Base-by-base conservation (phyloP, 2,888 invertebrate genomes). In the Plebejus melissa region DNA sequence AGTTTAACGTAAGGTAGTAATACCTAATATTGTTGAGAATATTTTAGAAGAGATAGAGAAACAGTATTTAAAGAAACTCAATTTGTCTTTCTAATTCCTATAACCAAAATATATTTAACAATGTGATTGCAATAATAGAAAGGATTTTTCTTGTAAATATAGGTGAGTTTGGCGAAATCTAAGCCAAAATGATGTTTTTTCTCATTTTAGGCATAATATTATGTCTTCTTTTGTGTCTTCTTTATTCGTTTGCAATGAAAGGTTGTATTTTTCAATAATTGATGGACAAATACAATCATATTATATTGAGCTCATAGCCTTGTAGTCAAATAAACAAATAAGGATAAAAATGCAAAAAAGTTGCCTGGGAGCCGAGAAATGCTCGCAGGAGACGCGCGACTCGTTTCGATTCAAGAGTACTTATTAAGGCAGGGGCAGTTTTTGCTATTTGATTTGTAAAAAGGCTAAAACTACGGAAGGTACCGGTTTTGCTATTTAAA, bases 381-480 rank as follows among this genome's bases (percentile, higher is more conserved):
- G 80, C 81, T 80, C 82, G 80, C 80, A 79, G 81, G 78, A 81
- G 85, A 80, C 87, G 84, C 84, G 87, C 89, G 90, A 90, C 91
- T 83, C 85, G 91, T 88, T 90, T 85, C 85, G 84, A 88, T 87
- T 81, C 87, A 83, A 85, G 83, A 86, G 86, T 91, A 90, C 93
- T 91, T 91, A 93, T 92, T 93, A 91, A 92, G 91, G 89, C 91
- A 86, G 87, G 90, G 87, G 90, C 91, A 90, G 90, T 92, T 93
- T 93, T 93, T 93, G 89, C 90, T 90, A 90, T 92, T 92, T 93
- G 90, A 92, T 93, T 93, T 93, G 90, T 88, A 89, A 91, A 91
- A 88, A 90, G 87, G 86, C 86, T 89, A 90, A 90, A 75, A 90
- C 87, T 65, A 65, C 65, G 13, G 32, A 36, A 82, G 80, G 83